phyloP scores from a whole-genome alignment of 2,888 invertebrate species.

The Drepanosiphum platanoidis region DNA sequence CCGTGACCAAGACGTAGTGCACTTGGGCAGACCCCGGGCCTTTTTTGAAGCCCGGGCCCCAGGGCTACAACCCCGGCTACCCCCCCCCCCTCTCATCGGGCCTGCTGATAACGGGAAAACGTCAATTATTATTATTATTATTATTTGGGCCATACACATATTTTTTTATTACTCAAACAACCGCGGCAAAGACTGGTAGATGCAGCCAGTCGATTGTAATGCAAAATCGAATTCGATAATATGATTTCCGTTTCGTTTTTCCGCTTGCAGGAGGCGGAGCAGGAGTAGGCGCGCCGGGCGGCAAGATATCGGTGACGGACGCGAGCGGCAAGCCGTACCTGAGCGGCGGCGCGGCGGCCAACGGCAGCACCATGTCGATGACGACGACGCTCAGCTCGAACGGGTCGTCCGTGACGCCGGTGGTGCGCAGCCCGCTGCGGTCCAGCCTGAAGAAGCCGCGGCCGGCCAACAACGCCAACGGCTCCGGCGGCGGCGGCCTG shows the following conservation, averaged over 20 bases:
- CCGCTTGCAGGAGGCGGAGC: conserved; percentile 1
- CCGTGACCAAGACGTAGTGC: too few relatives aligned
- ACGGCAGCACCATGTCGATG: conserved; percentile 77
- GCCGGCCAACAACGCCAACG: conserved; percentile 67
- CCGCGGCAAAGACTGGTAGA: too few relatives aligned
- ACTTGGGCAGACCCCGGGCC: too few relatives aligned
- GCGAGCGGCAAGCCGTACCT: conserved; percentile 86
- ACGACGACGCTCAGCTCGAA: conserved; percentile 75
- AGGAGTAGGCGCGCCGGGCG: conserved; percentile 72
- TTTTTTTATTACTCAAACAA: too few relatives aligned
- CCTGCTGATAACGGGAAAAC: too few relatives aligned
- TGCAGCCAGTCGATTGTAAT: too few relatives aligned
- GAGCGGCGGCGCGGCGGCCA: conserved; percentile 69
- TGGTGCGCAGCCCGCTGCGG: conserved; percentile 75
- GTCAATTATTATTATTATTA: too few relatives aligned
- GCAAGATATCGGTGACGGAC: conserved; percentile 82
- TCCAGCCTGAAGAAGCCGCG: conserved; percentile 84
- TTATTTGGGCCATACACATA: too few relatives aligned
- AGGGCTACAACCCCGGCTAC: too few relatives aligned
- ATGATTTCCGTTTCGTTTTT: neutral
- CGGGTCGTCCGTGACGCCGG: conserved; percentile 69
- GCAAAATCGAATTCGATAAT: neutral
- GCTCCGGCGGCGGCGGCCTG: conserved; percentile 72
- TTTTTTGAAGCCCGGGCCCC: too few relatives aligned
- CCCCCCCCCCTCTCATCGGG: too few relatives aligned